Evolutionary conservation across 2,888 invertebrate species (phyloP).

Genomic region (Hesperia comma): DNA sequence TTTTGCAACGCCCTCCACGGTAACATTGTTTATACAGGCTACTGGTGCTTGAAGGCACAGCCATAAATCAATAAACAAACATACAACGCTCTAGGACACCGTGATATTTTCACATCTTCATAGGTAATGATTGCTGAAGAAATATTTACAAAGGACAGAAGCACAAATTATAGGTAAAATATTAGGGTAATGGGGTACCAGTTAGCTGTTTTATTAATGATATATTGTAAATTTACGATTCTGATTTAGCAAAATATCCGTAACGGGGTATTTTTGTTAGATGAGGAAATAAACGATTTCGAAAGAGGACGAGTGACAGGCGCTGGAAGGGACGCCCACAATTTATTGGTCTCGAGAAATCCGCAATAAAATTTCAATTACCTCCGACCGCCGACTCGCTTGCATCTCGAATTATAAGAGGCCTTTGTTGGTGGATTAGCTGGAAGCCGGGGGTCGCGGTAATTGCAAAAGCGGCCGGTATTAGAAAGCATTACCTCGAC

Average conservation of each 20-base stretch:
- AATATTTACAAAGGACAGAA: too few relatives aligned
- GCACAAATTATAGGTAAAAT: too few relatives aligned
- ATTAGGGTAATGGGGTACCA: too few relatives aligned
- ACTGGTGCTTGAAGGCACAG: constrained; percentile 10
- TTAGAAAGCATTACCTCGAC: constrained; percentile 65
- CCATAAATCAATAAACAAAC: neutral
- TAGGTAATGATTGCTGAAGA: too few relatives aligned
- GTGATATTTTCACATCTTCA: too few relatives aligned
- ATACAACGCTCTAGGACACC: neutral
- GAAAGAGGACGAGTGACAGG: constrained; percentile 2
- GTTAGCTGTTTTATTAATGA: neutral
- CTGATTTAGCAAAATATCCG: neutral
- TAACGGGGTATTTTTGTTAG: neutral
- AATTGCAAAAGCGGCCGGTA: constrained; percentile 62
- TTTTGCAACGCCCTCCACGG: constrained; percentile 40
- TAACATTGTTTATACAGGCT: constrained; percentile 40
- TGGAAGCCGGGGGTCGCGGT: constrained; percentile 49
- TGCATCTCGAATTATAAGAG: constrained; percentile 49
- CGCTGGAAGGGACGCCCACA: constrained; percentile 24
- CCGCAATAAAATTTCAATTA: constrained; percentile 52
- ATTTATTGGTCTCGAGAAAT: constrained; percentile 35
- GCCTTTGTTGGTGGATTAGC: constrained; percentile 53
- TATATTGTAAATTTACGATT: too few relatives aligned
- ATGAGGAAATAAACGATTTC: constrained; percentile 9
- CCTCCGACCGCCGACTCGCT: constrained; percentile 41